Evolutionary conservation across 2,113 vertebrate genomes (phyloP).

Genomic region (Ictalurus furcatus): DNA sequence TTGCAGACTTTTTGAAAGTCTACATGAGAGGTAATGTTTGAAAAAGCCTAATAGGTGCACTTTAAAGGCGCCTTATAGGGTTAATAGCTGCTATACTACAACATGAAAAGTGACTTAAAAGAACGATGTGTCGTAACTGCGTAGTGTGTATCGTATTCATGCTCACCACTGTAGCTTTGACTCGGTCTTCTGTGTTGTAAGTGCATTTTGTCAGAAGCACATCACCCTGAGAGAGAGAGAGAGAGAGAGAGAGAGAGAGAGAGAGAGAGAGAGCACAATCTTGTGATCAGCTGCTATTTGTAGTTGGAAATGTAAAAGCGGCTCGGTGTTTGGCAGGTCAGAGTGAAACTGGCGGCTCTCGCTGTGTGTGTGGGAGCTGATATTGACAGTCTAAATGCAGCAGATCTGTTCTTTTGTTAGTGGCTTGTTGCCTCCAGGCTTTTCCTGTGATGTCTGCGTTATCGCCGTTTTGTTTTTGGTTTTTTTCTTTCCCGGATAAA

Average conservation of each 20-base stretch:
- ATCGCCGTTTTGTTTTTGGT: not conserved
- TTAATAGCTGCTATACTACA: not conserved
- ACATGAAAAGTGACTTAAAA: not conserved
- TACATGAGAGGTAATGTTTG: no score
- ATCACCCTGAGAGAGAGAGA: slow-evolving; percentile 77
- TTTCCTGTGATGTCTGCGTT: slow-evolving; percentile 46
- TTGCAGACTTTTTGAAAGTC: no score
- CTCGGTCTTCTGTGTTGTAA: slow-evolving; percentile 83
- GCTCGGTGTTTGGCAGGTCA: slow-evolving; percentile 40
- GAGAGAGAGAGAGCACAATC: slow-evolving; percentile 4
- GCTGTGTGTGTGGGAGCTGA: slow-evolving; percentile 40
- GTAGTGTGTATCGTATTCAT: not conserved
- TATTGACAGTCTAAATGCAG: slow-evolving; percentile 52
- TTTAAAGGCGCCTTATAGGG: not conserved
- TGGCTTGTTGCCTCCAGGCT: slow-evolving; percentile 37
- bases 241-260: not conserved
- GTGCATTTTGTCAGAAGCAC: slow-evolving; percentile 87
- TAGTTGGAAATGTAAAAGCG: slow-evolving; percentile 34
- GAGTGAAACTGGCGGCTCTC: slow-evolving; percentile 31
- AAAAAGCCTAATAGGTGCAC: no score
- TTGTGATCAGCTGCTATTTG: slow-evolving; percentile 46
- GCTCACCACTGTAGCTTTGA: slow-evolving; percentile 84
- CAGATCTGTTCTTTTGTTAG: slow-evolving; percentile 47
- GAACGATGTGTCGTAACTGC: not conserved
- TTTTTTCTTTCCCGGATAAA: slow-evolving; percentile 11